Evolutionary conservation across 1,140 invertebrate genomes (phyloP).

Genomic region (Drosophila willistoni): DNA sequence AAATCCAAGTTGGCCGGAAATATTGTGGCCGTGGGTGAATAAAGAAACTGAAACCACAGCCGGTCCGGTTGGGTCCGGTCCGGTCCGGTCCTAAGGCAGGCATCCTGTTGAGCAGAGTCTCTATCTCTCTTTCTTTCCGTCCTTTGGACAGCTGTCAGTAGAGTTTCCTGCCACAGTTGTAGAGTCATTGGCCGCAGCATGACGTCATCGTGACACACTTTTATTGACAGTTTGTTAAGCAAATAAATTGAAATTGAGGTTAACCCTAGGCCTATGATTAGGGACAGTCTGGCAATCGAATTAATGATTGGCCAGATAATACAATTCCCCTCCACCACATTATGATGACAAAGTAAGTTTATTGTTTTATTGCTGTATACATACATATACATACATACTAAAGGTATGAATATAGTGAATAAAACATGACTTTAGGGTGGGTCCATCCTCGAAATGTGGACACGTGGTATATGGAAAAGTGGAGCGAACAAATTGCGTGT

Average conservation of each 20-base stretch:
- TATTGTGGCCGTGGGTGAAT: slow-evolving; percentile 4
- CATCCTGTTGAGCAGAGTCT: neutral
- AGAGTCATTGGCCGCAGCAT: slow-evolving; percentile 32
- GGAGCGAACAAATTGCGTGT: slow-evolving; percentile 49
- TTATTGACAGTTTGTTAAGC: slow-evolving; percentile 49
- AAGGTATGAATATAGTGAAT: slow-evolving; percentile 16
- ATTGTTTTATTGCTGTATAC: slow-evolving; percentile 70
- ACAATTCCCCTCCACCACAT: neutral
- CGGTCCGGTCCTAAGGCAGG: neutral
- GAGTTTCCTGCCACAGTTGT: neutral
- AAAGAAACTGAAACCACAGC: slow-evolving; percentile 11
- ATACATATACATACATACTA: neutral
- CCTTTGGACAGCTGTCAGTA: too few relatives aligned
- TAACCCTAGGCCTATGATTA: slow-evolving; percentile 39
- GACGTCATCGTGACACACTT: slow-evolving; percentile 46
- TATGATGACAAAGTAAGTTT: slow-evolving; percentile 55
- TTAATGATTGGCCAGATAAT: slow-evolving; percentile 51
- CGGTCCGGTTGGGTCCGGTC: neutral
- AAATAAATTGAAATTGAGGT: slow-evolving; percentile 30
- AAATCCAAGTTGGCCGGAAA: slow-evolving; percentile 1
- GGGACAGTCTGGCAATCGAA: slow-evolving; percentile 40
- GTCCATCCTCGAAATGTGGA: slow-evolving; percentile 9
- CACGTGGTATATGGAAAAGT: slow-evolving; percentile 34
- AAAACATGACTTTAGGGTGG: slow-evolving; percentile 39
- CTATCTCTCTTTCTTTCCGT: too few relatives aligned